These are phyloP conservation scores for Agrilus mali DNA, from an alignment of 2,888 invertebrate genomes.

Conservation along the genomic window DNA sequence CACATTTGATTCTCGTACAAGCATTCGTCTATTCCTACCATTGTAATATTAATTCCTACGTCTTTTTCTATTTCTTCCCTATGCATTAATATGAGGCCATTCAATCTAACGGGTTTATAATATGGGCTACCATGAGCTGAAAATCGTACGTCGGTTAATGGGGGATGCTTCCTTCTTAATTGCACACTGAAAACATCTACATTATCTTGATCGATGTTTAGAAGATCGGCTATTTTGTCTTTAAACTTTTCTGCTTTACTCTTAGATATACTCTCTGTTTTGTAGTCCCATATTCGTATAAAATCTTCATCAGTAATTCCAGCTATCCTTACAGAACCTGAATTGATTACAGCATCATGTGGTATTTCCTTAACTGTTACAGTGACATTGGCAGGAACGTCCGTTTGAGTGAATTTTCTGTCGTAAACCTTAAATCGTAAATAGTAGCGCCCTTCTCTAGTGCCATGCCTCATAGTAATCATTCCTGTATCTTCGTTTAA, in stretches of 20 bases:
- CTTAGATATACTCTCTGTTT: slow-evolving; percentile 67
- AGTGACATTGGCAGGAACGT: slow-evolving; percentile 92
- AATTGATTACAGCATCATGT: slow-evolving; percentile 89
- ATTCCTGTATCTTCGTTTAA: slow-evolving; percentile 86
- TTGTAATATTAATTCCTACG: slow-evolving; percentile 91
- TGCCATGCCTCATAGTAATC: slow-evolving; percentile 91
- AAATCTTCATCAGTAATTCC: slow-evolving; percentile 95
- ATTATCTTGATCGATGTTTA: slow-evolving; percentile 76
- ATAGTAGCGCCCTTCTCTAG: slow-evolving; percentile 76
- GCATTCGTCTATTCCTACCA: slow-evolving; percentile 97
- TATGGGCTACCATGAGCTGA: slow-evolving; percentile 93
- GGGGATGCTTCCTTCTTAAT: slow-evolving; percentile 71
- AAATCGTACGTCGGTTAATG: slow-evolving; percentile 84
- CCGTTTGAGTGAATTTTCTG: slow-evolving; percentile 86
- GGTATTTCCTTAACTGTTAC: slow-evolving; percentile 90
- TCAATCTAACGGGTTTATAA: slow-evolving; percentile 85
- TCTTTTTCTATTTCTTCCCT: slow-evolving; percentile 86
- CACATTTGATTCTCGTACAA: slow-evolving; percentile 90
- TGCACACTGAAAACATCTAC: slow-evolving; percentile 97
- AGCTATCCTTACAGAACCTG: slow-evolving; percentile 85
- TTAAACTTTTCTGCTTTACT: slow-evolving; percentile 85
- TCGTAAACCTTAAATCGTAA: slow-evolving; percentile 81
- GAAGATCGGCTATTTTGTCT: slow-evolving; percentile 73
- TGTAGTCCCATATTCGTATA: slow-evolving; percentile 88
- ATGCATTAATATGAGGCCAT: slow-evolving; percentile 88